phyloP scores from a whole-genome alignment of 2,888 invertebrate genomes.

The Nebria salina region DNA sequence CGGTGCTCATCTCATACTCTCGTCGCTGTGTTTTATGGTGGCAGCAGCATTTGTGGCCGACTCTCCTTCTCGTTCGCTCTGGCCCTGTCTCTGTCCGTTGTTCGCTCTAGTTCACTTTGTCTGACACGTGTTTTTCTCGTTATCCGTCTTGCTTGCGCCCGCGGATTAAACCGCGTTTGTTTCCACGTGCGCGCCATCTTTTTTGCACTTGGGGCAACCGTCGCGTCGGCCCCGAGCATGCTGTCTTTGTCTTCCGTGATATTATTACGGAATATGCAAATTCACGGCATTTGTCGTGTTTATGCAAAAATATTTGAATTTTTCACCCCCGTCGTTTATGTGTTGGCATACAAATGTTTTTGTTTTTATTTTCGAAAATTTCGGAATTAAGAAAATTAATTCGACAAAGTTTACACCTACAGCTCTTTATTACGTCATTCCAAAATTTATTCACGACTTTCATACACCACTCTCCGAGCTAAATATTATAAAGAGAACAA shows the following conservation, averaged over 20 bases:
- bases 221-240: slow-evolving; percentile 21
- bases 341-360: slow-evolving; percentile 55
- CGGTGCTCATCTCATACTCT: slow-evolving; percentile 9
- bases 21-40: slow-evolving; percentile 7
- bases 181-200: slow-evolving; percentile 32
- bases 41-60: slow-evolving; percentile 18
- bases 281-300: slow-evolving; percentile 59
- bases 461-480: not conserved
- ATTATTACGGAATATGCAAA: slow-evolving; percentile 59
- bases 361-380: slow-evolving; percentile 54
- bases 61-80: slow-evolving; percentile 41
- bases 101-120: slow-evolving; percentile 52
- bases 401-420: slow-evolving; percentile 11
- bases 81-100: slow-evolving; percentile 28
- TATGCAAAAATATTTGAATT: slow-evolving; percentile 60
- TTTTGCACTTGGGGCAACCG: slow-evolving; percentile 12
- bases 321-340: slow-evolving; percentile 54
- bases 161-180: slow-evolving; percentile 25
- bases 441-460: not conserved
- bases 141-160: slow-evolving; percentile 22
- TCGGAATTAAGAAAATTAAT: slow-evolving; percentile 56
- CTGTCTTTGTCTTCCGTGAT: slow-evolving; percentile 34
- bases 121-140: slow-evolving; percentile 58
- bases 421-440: not conserved
- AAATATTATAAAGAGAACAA: not conserved